These are phyloP conservation scores for Mongoloraphidia duomilia DNA, from an alignment of 2,888 invertebrate genomes.

Conservation along the genomic window DNA sequence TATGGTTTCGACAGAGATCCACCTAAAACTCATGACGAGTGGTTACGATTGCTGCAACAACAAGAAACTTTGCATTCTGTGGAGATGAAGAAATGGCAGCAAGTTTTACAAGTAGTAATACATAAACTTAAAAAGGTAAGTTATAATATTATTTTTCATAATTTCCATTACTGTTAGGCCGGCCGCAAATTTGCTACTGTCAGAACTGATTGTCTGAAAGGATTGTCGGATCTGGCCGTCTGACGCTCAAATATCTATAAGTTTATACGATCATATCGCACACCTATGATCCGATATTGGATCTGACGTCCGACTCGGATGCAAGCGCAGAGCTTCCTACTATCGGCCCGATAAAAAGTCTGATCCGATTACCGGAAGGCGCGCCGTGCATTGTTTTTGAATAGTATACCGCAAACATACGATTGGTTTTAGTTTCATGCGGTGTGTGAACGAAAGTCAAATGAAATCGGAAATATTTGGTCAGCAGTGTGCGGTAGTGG, in stretches of 20 bases:
- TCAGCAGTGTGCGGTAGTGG: no score
- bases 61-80: conserved; percentile 68
- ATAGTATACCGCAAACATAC: neutral
- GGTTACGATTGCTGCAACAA: conserved; percentile 63
- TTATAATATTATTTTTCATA: conserved; percentile 4
- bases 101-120: conserved; percentile 55
- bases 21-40: conserved; percentile 65
- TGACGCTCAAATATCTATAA: no score
- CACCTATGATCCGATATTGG: no score
- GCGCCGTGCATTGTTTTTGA: neutral
- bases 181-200: neutral
- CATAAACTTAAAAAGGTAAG: conserved; percentile 58
- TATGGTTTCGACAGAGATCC: conserved; percentile 35
- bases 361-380: no score
- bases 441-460: no score
- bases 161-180: neutral
- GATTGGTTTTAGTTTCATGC: neutral
- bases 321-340: no score
- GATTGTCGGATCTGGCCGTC: no score
- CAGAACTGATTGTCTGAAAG: no score
- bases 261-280: no score
- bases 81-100: conserved; percentile 73
- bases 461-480: no score
- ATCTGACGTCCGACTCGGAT: no score
- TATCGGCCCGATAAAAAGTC: no score